These are phyloP conservation scores for Pterocles gutturalis DNA, from an alignment of 2,113 vertebrate species.

Conservation along the genomic window DNA sequence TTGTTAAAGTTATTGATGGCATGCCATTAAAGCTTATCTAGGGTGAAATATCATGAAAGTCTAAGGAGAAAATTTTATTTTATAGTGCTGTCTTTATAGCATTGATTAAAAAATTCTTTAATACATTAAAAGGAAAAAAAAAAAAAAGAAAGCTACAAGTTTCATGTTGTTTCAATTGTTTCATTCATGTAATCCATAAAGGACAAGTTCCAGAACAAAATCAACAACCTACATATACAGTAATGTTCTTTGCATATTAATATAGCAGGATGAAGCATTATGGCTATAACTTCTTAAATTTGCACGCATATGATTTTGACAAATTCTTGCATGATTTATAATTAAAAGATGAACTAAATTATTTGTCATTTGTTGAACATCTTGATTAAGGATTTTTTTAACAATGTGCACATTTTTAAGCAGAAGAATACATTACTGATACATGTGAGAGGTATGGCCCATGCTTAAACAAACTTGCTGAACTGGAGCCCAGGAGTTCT, in stretches of 20 bases:
- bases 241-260: not conserved
- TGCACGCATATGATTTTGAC: not conserved
- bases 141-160: not conserved
- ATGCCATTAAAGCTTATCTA: not conserved
- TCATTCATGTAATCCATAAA: not conserved
- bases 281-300: not conserved
- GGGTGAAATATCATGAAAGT: not conserved
- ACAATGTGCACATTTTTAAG: not conserved
- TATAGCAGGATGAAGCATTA: not conserved
- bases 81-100: not conserved
- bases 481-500: not conserved
- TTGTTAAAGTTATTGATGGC: not conserved
- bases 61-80: not conserved
- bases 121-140: not conserved
- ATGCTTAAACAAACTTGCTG: not conserved
- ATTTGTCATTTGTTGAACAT: not conserved
- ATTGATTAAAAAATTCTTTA: not conserved
- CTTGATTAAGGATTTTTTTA: not conserved
- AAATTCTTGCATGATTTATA: not conserved
- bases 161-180: not conserved
- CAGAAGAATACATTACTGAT: rapidly evolving
- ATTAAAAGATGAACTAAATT: not conserved
- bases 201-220: not conserved
- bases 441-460: rapidly evolving
- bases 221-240: not conserved